These are phyloP conservation scores for Riparia riparia DNA, from an alignment of 2,113 vertebrate genomes.

Conservation along the genomic window DNA sequence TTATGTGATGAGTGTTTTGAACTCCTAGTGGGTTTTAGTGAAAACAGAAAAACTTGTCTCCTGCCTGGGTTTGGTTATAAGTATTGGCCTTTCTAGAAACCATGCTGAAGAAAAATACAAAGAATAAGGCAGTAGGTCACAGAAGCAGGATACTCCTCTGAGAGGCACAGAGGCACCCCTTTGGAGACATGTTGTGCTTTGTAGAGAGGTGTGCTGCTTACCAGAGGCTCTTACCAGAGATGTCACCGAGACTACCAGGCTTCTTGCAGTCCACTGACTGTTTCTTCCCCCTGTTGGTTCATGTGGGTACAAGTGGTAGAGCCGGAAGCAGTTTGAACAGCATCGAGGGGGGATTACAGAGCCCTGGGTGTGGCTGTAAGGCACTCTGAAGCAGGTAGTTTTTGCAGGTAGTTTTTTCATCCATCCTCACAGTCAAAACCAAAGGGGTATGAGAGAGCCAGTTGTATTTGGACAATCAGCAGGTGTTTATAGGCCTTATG, in stretches of 20 bases:
- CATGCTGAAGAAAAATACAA: background rate
- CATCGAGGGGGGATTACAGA: background rate
- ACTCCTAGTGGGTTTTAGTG: background rate
- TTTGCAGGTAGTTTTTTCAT: background rate
- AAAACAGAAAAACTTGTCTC: background rate
- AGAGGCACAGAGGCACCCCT: background rate
- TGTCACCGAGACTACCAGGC: background rate
- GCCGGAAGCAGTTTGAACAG: background rate
- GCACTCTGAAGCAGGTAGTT: background rate
- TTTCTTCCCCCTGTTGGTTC: background rate
- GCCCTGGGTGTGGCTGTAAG: too few species aligned
- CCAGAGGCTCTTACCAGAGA: too few species aligned
- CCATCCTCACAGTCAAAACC: background rate
- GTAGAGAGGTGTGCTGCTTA: background rate
- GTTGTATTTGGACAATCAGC: background rate
- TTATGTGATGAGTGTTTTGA: background rate
- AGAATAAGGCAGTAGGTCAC: background rate
- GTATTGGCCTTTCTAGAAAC: background rate
- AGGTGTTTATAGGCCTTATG: background rate
- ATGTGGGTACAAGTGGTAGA: background rate
- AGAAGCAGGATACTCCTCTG: background rate
- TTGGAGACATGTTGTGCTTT: background rate
- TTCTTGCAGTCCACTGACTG: background rate
- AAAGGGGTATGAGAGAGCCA: accelerated
- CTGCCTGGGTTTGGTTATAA: background rate